phyloP scores from a whole-genome alignment of 2,113 vertebrate species.

The Cryptotis parvus region DNA sequence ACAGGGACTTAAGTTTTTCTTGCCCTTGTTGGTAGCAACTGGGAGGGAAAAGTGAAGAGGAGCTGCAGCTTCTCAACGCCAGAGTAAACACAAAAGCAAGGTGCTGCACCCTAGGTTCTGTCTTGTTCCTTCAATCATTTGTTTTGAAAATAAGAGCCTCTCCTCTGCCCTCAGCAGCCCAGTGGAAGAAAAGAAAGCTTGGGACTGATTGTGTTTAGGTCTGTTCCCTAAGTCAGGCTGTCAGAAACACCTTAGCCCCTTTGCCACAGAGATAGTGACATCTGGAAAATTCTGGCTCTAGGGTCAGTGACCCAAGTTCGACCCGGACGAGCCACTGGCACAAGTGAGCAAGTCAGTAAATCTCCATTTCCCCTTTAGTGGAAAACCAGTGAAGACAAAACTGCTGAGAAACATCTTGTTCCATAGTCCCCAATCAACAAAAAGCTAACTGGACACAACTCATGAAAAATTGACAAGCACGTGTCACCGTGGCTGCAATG shows the following conservation, averaged over 20 bases:
- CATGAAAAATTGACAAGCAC: background rate
- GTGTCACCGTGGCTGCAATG: background rate
- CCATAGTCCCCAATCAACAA: background rate
- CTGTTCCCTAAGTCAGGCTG: background rate
- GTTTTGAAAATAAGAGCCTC: conserved; percentile 64
- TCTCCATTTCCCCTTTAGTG: background rate
- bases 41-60: background rate
- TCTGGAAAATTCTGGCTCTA: background rate
- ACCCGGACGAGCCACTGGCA: background rate
- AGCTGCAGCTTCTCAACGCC: background rate
- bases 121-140: conserved; percentile 16
- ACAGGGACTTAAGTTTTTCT: background rate
- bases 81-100: background rate
- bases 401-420: background rate
- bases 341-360: background rate
- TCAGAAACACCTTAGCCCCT: too few species aligned
- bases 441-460: background rate
- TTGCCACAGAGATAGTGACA: background rate
- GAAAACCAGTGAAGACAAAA: background rate
- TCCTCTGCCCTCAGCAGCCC: conserved; percentile 48
- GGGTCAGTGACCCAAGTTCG: background rate
- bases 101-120: background rate
- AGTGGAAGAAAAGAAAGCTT: conserved; percentile 31
- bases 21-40: background rate
- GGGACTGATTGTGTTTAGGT: conserved; percentile 20